phyloP scores from a whole-genome alignment of 1,140 invertebrate genomes.

The Drosophila willistoni region DNA sequence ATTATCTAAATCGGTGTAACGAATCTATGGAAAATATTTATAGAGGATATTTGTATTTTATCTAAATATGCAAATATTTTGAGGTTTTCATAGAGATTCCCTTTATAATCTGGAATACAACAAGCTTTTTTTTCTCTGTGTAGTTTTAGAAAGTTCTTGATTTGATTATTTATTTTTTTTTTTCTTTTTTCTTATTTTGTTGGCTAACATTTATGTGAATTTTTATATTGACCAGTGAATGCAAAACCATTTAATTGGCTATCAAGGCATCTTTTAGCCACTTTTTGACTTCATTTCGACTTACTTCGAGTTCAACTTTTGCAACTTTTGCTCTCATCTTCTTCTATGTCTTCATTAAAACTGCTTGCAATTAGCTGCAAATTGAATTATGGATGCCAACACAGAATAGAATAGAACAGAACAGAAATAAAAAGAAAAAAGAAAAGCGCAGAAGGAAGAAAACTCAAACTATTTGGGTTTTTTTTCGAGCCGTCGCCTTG shows the following conservation, averaged over 20 bases:
- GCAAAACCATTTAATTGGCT: background rate
- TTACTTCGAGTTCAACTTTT: background rate
- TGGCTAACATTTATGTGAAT: background rate
- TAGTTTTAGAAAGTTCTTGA: conserved; percentile 12
- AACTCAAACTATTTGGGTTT: conserved; percentile 50
- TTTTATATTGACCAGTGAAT: background rate
- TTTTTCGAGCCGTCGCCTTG: conserved; percentile 33
- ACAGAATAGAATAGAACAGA: background rate
- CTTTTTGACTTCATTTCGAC: background rate
- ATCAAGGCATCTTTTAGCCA: background rate
- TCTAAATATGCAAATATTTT: too few species aligned
- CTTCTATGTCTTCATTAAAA: conserved; percentile 47
- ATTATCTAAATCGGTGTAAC: too few species aligned
- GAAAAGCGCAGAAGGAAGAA: background rate
- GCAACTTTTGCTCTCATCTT: conserved; percentile 14
- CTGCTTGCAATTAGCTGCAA: conserved; percentile 58
- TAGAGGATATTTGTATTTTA: too few species aligned
- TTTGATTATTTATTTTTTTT: conserved; percentile 10
- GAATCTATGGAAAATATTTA: too few species aligned
- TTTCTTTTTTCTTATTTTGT: background rate
- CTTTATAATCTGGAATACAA: too few species aligned
- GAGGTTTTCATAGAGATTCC: too few species aligned
- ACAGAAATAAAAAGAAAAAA: conserved; percentile 30
- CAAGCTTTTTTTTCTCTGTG: background rate
- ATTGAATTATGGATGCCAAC: conserved; percentile 70